Percentiles rank a stretch among this genome's conserved stretches.
phyloP scores from a whole-genome alignment of 2,888 invertebrate species.

The Vanessa cardui region DNA sequence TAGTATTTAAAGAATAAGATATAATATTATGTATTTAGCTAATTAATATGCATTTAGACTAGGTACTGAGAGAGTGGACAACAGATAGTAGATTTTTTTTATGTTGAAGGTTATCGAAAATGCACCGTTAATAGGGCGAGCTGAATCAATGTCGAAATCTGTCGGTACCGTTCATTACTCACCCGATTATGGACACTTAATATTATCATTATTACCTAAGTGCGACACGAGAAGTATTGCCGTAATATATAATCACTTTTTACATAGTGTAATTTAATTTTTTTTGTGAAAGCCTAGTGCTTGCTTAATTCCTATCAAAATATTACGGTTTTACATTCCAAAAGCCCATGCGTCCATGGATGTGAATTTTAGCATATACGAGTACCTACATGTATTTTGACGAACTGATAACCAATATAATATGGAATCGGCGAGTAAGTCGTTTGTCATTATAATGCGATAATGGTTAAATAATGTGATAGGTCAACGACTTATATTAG shows the following conservation, averaged over 20 bases:
- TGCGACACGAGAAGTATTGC: not conserved
- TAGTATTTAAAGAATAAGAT: not conserved
- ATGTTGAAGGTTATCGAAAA: slow-evolving; percentile 63
- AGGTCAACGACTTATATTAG: too few relatives aligned
- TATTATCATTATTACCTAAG: slow-evolving; percentile 17
- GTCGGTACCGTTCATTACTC: slow-evolving; percentile 13
- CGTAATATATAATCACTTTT: not conserved
- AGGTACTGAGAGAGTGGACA: slow-evolving; percentile 28
- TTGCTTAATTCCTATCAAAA: too few relatives aligned
- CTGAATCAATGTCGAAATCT: slow-evolving; percentile 41
- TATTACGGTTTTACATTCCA: too few relatives aligned
- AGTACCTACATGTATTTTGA: too few relatives aligned
- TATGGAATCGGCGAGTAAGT: too few relatives aligned
- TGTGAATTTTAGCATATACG: too few relatives aligned
- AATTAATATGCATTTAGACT: slow-evolving; percentile 11
- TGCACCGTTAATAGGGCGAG: slow-evolving; percentile 61
- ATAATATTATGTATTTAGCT: not conserved
- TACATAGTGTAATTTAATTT: too few relatives aligned
- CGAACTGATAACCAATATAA: too few relatives aligned
- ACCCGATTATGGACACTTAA: slow-evolving; percentile 3
- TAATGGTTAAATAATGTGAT: too few relatives aligned
- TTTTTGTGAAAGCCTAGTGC: too few relatives aligned
- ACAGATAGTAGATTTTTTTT: slow-evolving; percentile 41
- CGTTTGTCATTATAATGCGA: too few relatives aligned
- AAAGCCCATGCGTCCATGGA: too few relatives aligned